Percentiles rank a stretch among this genome's conserved stretches.
Conservation (phyloP, 1,140 invertebrate species). For the Lordiphosa mommai region DNA sequence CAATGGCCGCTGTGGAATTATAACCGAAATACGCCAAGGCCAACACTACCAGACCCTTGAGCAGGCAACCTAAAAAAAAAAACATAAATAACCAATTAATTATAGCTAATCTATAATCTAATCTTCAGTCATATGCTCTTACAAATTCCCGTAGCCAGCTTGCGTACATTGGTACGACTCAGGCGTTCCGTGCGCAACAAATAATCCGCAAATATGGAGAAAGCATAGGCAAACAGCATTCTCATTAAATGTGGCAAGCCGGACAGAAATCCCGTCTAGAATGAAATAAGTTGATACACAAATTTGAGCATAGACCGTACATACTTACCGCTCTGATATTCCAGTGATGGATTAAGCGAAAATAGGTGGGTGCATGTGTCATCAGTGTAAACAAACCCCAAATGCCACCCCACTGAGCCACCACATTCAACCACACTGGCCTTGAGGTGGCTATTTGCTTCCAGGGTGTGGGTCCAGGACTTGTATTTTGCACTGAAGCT, state of each 20-base stretch:
- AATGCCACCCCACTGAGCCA: constrained; percentile 89
- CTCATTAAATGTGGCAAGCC: constrained; percentile 85
- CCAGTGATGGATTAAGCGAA: constrained; percentile 91
- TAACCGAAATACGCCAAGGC: constrained; percentile 84
- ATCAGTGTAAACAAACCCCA: constrained; percentile 94
- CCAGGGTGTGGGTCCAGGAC: constrained; percentile 85
- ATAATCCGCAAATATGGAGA: constrained; percentile 83
- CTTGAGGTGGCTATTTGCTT: constrained; percentile 85
- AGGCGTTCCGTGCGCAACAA: constrained; percentile 82
- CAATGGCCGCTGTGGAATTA: constrained; percentile 82
- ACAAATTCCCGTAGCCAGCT: constrained; percentile 83
- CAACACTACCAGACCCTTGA: constrained; percentile 82
- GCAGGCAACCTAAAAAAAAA: constrained; percentile 76
- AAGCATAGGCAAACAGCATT: constrained; percentile 83
- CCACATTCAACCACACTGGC: constrained; percentile 88
- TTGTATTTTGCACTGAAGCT: constrained; percentile 79
- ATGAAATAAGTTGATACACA: constrained; percentile 17
- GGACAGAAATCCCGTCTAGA: constrained; percentile 84
- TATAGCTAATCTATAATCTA: not conserved
- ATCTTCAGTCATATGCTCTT: constrained; percentile 48
- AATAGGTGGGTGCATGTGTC: constrained; percentile 91
- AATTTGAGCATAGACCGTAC: not conserved
- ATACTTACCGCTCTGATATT: constrained; percentile 86
- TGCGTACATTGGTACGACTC: constrained; percentile 83
- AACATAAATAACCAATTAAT: not conserved